phyloP scores from a whole-genome alignment of 2,797 vertebrate species.

The Decapterus maruadsi region DNA sequence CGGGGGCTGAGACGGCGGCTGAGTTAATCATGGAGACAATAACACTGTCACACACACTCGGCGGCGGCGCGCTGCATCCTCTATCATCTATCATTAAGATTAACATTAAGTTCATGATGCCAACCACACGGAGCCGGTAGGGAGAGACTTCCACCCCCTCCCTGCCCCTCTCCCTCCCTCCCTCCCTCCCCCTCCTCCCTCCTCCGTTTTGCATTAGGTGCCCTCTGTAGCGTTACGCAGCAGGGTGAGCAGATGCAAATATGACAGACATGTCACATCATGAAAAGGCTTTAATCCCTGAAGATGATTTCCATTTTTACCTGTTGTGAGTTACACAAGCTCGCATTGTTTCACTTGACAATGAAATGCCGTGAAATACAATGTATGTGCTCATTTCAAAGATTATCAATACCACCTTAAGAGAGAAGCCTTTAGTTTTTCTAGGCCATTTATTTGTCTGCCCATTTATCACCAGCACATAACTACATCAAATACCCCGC shows the following conservation, averaged over 20 bases:
- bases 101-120: constrained; percentile 74
- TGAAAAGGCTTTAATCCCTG: constrained; percentile 8
- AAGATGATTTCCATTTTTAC: not conserved
- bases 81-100: constrained; percentile 82
- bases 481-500: not conserved
- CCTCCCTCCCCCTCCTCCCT: constrained; percentile 13
- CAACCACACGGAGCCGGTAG: constrained; percentile 41
- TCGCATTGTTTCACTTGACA: not conserved
- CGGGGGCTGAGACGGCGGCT: constrained; percentile 46
- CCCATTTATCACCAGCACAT: constrained; percentile 6
- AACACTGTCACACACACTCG: constrained; percentile 75
- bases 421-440: constrained; percentile 12
- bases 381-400: not conserved
- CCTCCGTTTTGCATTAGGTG: constrained; percentile 61
- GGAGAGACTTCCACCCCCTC: constrained; percentile 34
- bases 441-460: not conserved
- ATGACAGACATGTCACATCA: constrained; percentile 1
- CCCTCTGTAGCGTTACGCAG: constrained; percentile 29
- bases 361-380: not conserved
- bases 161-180: constrained; percentile 5
- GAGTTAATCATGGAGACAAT: constrained; percentile 80
- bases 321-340: not conserved
- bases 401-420: not conserved
- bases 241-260: constrained; percentile 34
- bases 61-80: constrained; percentile 58